These are phyloP conservation scores for Eulacestoma nigropectus DNA, from an alignment of 2,113 vertebrate species.

Conservation along the genomic window DNA sequence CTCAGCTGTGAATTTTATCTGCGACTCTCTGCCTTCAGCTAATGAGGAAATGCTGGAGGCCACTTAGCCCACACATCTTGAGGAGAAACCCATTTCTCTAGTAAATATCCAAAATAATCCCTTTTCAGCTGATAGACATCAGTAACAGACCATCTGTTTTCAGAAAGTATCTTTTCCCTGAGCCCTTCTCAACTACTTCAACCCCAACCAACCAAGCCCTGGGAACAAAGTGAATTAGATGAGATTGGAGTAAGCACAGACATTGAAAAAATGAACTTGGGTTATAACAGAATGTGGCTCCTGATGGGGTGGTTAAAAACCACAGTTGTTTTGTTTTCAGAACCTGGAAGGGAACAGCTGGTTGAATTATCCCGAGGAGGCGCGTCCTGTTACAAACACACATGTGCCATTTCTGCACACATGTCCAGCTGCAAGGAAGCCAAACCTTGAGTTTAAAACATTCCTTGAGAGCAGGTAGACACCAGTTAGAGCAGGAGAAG, in stretches of 20 bases:
- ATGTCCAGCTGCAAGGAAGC: conserved; percentile 33
- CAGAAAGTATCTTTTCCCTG: background rate
- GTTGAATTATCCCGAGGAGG: background rate
- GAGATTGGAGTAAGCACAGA: background rate
- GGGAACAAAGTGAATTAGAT: conserved; percentile 22
- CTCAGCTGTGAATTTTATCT: background rate
- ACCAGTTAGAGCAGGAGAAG: background rate
- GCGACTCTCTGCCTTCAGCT: background rate
- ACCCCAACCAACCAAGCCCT: background rate
- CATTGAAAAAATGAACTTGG: background rate
- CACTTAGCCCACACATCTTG: background rate
- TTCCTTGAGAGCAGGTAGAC: background rate
- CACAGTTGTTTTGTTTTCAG: conserved; percentile 34
- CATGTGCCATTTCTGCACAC: background rate
- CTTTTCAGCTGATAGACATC: background rate
- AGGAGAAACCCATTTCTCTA: background rate
- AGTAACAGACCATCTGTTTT: background rate
- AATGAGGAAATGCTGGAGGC: background rate
- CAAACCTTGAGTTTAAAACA: background rate
- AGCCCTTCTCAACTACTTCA: background rate
- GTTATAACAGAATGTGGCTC: conserved; percentile 15
- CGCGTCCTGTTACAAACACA: background rate
- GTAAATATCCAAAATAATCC: background rate
- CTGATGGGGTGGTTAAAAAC: conserved; percentile 8
- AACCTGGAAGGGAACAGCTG: conserved; percentile 4